Evolutionary conservation across 2,113 vertebrate genomes (phyloP), one percentile per base, ranked within the genome.

Genomic region (Probosciger aterrimus): DNA sequence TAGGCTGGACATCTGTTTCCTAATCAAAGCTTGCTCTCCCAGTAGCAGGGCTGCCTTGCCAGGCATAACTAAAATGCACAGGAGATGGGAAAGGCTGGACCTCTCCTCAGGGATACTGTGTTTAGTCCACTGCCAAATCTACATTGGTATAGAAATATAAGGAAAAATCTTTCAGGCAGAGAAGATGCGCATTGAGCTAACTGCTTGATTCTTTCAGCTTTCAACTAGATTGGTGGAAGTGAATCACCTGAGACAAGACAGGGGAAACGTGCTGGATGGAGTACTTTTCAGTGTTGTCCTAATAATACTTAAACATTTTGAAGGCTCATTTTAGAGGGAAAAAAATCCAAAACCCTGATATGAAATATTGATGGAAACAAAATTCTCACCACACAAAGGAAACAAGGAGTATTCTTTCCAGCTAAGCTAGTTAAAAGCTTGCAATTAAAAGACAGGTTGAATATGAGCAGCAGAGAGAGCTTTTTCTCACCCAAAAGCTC

Each of bases 1-100:
- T 74, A 59, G 64, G 39, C 73, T 84, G 94, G 88, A 90, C 92
- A 93, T 88, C 88, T 86, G 79, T 74, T 92, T 88, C 49, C 94
- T 85, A 50, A 82, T 77, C 90, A 70, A 63, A 75, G 43, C 85
- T 77, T 52, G 87, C 67, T 92, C 65, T 93, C 74, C 39, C 47
- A 69, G 84, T n/a, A 82, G 46, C 19, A 53, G 70, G 49, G 43
- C 49, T 90, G 86, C 78, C 18, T 47, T 47, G 59, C 52, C 79
- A 93, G 67, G n/a, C 18, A 3, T 18, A 20, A 63, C 44, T 43
- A 74, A 74, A 88, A 65, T 35, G 59, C 59, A 20, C 37, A 22
- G 44, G 23, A 0, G 0, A 50, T 62, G 88, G 63, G 28, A 74
- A 46, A 74, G 64, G 9, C 23, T 74, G 76, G 50, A 50, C 24